Conservation (phyloP, 2,113 vertebrate species). For the Triplophysa tibetana region DNA sequence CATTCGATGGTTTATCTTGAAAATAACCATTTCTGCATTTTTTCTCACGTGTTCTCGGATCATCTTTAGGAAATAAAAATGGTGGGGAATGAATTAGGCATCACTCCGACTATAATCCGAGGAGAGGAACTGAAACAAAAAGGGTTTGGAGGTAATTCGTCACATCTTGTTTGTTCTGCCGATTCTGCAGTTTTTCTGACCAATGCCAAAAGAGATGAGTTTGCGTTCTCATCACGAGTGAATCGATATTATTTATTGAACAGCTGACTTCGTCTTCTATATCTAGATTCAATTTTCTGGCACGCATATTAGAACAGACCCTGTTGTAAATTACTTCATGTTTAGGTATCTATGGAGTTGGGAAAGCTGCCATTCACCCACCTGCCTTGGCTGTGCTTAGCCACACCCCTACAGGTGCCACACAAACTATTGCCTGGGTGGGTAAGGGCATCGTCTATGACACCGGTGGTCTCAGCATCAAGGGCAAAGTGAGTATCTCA, state of each 20-base stretch:
- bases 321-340: neutral
- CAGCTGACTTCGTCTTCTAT: neutral
- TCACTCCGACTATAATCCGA: conserved; percentile 86
- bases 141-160: conserved; percentile 91
- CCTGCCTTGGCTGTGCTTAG: conserved; percentile 92
- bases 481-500: conserved; percentile 87
- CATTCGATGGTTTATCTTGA: neutral
- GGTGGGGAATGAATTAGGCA: conserved; percentile 86
- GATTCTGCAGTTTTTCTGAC: neutral
- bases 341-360: conserved; percentile 94
- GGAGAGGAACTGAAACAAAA: conserved; percentile 88
- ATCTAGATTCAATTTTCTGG: no score
- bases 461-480: conserved; percentile 98
- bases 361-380: conserved; percentile 89
- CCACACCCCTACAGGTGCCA: conserved; percentile 90
- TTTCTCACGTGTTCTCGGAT: neutral
- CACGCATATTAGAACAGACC: no score
- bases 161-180: neutral
- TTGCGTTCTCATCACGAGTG: conserved; percentile 11
- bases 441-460: conserved; percentile 98
- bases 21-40: neutral
- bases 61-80: conserved; percentile 86
- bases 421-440: conserved; percentile 97
- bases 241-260: neutral
- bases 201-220: neutral